Evolutionary conservation across 64 coral and sea anemone species (phyloP).

Genomic region (Pocillopora damicornis): DNA sequence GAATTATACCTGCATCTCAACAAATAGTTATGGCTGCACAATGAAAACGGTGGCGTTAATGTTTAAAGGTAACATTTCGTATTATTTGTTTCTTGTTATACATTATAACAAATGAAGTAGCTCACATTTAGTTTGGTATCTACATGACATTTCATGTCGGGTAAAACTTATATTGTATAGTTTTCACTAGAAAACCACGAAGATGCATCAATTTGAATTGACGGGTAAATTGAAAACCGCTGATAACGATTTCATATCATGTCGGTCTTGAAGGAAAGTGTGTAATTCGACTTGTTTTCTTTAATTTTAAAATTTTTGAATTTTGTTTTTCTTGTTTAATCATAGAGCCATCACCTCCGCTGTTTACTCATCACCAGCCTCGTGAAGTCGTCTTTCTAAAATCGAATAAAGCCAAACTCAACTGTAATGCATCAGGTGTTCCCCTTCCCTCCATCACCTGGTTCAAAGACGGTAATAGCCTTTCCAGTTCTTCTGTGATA

Average conservation of each 20-base stretch:
- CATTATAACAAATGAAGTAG: too few species aligned
- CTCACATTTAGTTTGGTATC: too few species aligned
- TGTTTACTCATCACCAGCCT: background rate
- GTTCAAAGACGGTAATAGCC: slow-evolving; percentile 8
- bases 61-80: background rate
- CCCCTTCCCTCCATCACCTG: slow-evolving; percentile 42
- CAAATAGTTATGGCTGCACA: background rate
- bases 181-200: too few species aligned
- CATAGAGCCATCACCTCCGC: background rate
- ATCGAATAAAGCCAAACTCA: slow-evolving; percentile 2
- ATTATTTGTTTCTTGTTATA: background rate
- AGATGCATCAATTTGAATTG: too few species aligned
- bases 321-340: background rate
- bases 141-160: too few species aligned
- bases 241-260: too few species aligned
- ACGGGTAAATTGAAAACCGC: too few species aligned
- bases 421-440: slow-evolving; percentile 25
- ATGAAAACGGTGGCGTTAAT: background rate
- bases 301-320: background rate
- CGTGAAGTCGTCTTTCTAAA: background rate
- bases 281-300: too few species aligned
- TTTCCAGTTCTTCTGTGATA: background rate
- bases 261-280: too few species aligned
- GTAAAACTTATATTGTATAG: too few species aligned
- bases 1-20: background rate